Percentiles rank a stretch among this genome's conserved stretches.
These are phyloP conservation scores for Chelonoidis abingdonii DNA, from an alignment of 2,113 vertebrate species.

Conservation along the genomic window DNA sequence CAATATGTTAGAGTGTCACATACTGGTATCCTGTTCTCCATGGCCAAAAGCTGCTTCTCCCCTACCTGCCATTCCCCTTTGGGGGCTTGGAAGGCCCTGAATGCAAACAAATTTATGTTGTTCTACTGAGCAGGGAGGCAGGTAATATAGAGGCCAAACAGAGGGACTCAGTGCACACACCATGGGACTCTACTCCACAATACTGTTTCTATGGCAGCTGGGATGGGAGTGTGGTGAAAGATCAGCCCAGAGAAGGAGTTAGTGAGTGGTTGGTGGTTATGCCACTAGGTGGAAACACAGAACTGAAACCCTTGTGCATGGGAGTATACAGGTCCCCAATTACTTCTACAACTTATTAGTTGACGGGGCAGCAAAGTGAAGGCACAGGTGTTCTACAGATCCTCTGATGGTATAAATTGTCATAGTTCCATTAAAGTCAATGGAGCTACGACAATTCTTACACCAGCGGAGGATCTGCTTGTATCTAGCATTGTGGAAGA, in stretches of 20 bases:
- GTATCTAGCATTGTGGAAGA: not conserved
- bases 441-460: not conserved
- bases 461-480: not conserved
- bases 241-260: not conserved
- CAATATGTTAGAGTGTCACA: not conserved
- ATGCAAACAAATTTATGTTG: not conserved
- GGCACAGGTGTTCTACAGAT: not conserved
- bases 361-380: not conserved
- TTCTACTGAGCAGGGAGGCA: not conserved
- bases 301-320: too few relatives aligned
- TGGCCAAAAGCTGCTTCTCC: too few relatives aligned
- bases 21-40: not conserved
- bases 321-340: not conserved
- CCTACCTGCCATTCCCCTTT: not conserved
- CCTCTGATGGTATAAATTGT: not conserved
- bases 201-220: not conserved
- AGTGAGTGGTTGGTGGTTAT: too few relatives aligned
- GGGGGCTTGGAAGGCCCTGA: not conserved
- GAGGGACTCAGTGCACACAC: not conserved
- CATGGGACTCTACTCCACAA: not conserved
- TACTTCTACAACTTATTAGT: not conserved
- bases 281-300: not conserved
- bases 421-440: not conserved
- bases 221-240: not conserved
- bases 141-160: not conserved